Base-by-base conservation (phyloP, 2,888 invertebrate species). In the Epirrhoe tristata region DNA sequence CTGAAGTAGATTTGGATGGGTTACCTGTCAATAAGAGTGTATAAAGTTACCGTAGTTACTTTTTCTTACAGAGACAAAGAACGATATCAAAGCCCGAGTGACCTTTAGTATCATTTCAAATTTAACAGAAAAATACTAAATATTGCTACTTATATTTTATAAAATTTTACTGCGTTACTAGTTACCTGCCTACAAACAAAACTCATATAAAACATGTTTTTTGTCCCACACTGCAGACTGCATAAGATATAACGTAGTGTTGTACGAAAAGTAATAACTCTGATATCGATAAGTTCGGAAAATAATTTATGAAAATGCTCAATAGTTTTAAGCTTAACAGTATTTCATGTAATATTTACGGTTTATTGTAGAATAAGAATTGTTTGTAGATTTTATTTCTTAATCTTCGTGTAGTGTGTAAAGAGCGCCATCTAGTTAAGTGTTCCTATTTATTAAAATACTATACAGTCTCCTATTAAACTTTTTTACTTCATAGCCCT, bases 1-100 rank as follows among this genome's bases (percentile, higher is more conserved):
- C 96, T 5, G 96, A 97, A 83, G 96, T 97, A 8, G 97, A 97
- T 79, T 95, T 97, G 71, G 94, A 96, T 71, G 96, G 96, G 0
- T 87, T 94, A 69, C 96, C 96, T 0, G 84, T 96, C 1, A 90
- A 94, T 50, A 88, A 86, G 62, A 75, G 76, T 0, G 72, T 77
- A 51, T 69, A 63, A 70, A 58, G 64, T 62, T 53, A 36, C 55
- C 57, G 16, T 12, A 48, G 6, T 48, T 5, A 14, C 14, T 48
- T 6, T 46, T 4, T 46, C 46, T 10, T 3, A 14, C 0, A 14
- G 5, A 48, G 48, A 14, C 6, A 48, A 16, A 48, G 5, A 48
- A 46, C 10, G 39, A 43, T 43, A 12, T 10, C 39, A 43, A 43
- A 10, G 39, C 4, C 12, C 5, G 24, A 24, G 24, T 24, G 7